phyloP scores from a whole-genome alignment of 2,113 vertebrate genomes.

The Chionis minor region DNA sequence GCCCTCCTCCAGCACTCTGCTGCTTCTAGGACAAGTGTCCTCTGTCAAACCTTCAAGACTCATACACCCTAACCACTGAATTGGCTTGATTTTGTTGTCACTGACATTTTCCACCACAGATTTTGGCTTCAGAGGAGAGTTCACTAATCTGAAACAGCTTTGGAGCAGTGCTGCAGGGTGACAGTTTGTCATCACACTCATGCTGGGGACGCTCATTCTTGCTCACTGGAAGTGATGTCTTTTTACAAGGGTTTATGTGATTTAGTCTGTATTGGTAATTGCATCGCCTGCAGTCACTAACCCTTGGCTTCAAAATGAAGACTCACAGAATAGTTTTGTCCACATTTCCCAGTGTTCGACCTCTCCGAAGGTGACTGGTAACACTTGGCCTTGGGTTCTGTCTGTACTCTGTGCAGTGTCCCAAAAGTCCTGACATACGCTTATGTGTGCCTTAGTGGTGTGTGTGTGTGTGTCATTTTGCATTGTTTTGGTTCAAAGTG shows the following conservation, averaged over 20 bases:
- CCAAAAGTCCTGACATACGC: background rate
- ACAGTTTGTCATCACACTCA: accelerated
- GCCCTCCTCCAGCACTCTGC: background rate
- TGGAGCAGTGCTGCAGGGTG: background rate
- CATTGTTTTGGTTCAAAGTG: background rate
- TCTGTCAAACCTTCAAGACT: background rate
- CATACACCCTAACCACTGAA: background rate
- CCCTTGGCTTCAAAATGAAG: background rate
- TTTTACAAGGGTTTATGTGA: background rate
- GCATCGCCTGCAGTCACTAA: background rate
- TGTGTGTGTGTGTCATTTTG: accelerated
- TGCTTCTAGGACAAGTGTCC: background rate
- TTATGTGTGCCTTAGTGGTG: background rate
- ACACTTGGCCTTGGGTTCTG: background rate
- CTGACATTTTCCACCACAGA: background rate
- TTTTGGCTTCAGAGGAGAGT: background rate
- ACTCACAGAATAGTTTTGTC: background rate
- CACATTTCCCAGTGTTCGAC: background rate
- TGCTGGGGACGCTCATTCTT: accelerated
- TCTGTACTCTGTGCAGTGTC: background rate
- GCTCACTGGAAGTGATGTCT: accelerated
- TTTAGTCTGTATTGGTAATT: background rate
- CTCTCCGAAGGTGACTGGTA: background rate
- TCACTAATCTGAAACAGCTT: background rate
- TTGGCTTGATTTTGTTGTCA: background rate